A percentile compares a stretch with the other conserved stretches of the same genome.
phyloP scores from a whole-genome alignment of 2,888 invertebrate species.

The Onchidella celtica region DNA sequence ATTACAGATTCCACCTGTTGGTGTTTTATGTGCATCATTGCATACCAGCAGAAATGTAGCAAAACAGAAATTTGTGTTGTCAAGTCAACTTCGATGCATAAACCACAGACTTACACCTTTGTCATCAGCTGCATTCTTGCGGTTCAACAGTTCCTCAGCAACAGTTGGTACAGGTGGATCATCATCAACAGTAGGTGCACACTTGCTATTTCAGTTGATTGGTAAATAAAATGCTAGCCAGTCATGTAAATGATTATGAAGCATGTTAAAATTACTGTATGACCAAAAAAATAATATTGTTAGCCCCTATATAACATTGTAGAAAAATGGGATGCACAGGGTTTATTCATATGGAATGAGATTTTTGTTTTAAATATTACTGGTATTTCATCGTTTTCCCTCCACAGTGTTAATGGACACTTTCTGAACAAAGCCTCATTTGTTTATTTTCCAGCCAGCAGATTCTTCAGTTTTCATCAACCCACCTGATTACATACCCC shows the following conservation, averaged over 20 bases:
- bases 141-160: constrained; percentile 8
- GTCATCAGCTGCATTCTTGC: not conserved
- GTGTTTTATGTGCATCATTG: constrained; percentile 1
- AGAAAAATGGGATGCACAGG: no score
- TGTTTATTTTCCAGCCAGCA: not conserved
- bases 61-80: not conserved
- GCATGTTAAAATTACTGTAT: no score
- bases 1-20: not conserved
- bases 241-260: no score
- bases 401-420: no score
- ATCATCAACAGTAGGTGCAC: not conserved
- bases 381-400: no score
- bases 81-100: not conserved
- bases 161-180: not conserved
- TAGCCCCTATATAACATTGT: no score
- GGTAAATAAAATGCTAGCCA: not conserved
- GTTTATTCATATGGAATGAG: no score
- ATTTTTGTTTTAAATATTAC: no score
- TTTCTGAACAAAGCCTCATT: not conserved
- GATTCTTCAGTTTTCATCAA: constrained; percentile 32
- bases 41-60: not conserved
- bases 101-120: not conserved
- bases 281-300: no score
- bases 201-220: not conserved
- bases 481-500: constrained; percentile 56